A percentile compares a stretch with the other conserved stretches of the same genome.
Evolutionary conservation across 2,113 vertebrate genomes (phyloP).

Genomic region (Leptobrachium leishanense): DNA sequence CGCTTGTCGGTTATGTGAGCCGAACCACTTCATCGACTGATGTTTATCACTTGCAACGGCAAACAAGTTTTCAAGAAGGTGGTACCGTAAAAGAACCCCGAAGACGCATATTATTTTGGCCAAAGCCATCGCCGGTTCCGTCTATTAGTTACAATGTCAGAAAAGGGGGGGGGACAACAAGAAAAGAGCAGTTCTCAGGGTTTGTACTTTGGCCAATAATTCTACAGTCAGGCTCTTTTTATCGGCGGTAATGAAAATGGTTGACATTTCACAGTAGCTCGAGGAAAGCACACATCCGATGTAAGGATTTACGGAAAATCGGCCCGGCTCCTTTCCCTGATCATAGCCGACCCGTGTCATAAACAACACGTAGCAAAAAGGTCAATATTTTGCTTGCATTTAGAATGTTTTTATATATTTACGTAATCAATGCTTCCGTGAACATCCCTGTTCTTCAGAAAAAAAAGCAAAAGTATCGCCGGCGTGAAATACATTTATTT

Average conservation of each 20-base stretch:
- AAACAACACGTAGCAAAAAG: not conserved
- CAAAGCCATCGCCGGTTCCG: no score
- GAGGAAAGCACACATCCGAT: not conserved
- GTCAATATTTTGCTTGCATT: not conserved
- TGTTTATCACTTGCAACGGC: no score
- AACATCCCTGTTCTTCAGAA: not conserved
- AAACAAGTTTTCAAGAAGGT: no score
- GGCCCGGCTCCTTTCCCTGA: not conserved
- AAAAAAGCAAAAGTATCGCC: not conserved
- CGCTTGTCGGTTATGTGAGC: no score
- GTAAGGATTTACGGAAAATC: not conserved
- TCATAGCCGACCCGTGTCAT: not conserved
- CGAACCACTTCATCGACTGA: no score
- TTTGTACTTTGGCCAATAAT: not conserved
- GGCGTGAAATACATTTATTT: not conserved
- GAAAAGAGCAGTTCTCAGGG: not conserved
- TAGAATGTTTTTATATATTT: not conserved
- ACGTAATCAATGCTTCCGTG: not conserved
- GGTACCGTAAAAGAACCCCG: no score
- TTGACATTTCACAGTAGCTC: not conserved
- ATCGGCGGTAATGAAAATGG: not conserved
- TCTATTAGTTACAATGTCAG: no score
- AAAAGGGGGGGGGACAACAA: no score
- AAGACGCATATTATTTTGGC: no score
- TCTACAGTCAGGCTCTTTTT: not conserved